Conservation (phyloP, 1,140 invertebrate species). For the Sminthurinus signatus region DNA sequence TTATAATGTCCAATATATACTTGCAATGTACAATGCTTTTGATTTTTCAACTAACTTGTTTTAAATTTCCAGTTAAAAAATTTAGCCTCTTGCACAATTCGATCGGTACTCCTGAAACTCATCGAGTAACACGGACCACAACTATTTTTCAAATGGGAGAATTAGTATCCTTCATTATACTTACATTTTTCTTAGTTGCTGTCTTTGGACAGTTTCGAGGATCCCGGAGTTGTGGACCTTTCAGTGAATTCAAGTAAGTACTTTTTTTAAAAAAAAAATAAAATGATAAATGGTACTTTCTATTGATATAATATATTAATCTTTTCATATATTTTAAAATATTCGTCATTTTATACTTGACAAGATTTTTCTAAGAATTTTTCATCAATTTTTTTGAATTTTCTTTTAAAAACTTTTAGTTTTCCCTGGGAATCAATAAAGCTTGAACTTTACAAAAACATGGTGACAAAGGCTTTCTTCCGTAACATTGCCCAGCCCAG, state of each 20-base stretch:
- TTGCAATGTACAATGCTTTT: background rate
- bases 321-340: background rate
- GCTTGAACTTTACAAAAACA: background rate
- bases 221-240: background rate
- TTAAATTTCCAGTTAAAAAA: conserved; percentile 1
- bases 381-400: background rate
- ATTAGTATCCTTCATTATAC: background rate
- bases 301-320: background rate
- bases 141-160: background rate
- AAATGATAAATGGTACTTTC: background rate
- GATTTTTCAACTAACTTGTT: background rate
- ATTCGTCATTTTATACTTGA: background rate
- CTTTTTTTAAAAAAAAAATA: background rate
- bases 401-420: background rate
- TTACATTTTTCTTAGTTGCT: background rate
- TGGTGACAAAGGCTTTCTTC: background rate
- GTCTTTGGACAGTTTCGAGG: background rate
- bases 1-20: background rate
- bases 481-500: background rate
- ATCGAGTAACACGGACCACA: conserved; percentile 3
- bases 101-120: background rate
- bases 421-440: background rate
- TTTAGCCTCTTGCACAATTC: background rate
- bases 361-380: background rate
- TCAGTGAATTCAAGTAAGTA: background rate